Evolutionary conservation across 2,113 vertebrate genomes (phyloP).

Genomic region (Ceratotherium simum): DNA sequence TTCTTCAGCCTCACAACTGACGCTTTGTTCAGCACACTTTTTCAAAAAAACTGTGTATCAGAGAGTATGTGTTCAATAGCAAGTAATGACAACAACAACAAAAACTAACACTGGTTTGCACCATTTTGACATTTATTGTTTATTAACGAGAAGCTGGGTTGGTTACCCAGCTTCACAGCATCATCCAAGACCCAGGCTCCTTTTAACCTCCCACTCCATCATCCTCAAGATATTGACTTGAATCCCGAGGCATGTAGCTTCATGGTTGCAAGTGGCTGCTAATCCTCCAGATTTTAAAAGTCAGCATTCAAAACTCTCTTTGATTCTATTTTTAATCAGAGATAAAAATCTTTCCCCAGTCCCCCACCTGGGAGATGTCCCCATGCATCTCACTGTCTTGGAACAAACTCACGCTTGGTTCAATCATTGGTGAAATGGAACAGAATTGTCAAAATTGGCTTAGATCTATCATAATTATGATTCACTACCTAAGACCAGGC

Average conservation of each 20-base stretch:
- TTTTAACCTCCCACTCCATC: neutral
- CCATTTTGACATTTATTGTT: neutral
- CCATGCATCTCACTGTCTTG: neutral
- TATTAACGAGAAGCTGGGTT: neutral
- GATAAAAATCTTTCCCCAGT: neutral
- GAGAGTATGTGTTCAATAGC: neutral
- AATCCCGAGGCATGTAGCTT: neutral
- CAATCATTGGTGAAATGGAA: neutral
- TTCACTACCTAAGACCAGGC: neutral
- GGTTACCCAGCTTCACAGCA: neutral
- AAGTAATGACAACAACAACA: neutral
- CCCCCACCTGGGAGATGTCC: neutral
- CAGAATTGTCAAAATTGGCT: neutral
- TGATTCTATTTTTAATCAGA: conserved; percentile 16
- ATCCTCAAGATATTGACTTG: neutral
- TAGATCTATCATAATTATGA: neutral
- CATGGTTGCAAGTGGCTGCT: neutral
- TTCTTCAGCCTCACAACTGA: neutral
- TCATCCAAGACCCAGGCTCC: neutral
- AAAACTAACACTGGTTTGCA: neutral
- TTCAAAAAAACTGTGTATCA: neutral
- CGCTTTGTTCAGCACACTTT: neutral
- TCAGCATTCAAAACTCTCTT: neutral
- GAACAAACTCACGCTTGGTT: neutral
- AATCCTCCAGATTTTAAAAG: neutral